phyloP scores from a whole-genome alignment of 2,888 invertebrate species.

The Aricia artaxerxes region DNA sequence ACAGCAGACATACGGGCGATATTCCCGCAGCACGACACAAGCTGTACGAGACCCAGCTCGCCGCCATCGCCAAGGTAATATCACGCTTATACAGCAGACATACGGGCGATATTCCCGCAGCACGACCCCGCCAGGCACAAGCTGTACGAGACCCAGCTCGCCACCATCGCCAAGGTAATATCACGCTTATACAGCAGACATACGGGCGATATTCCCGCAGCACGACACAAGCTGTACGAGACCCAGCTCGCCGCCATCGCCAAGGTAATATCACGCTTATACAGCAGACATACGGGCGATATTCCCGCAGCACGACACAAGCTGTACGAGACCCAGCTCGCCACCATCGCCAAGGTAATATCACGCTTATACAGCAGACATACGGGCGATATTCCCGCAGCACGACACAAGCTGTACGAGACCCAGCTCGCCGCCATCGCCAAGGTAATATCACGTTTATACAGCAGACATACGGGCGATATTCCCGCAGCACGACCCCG shows the following conservation, averaged over 20 bases:
- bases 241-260: too few relatives aligned
- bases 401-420: slow-evolving; percentile 8
- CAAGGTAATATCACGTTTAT: slow-evolving; percentile 50
- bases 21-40: too few relatives aligned
- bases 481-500: too few relatives aligned
- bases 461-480: not conserved
- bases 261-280: too few relatives aligned
- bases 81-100: not conserved
- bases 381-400: too few relatives aligned
- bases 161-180: slow-evolving; percentile 68
- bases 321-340: slow-evolving; percentile 79
- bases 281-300: slow-evolving; percentile 43
- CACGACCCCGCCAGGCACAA: too few relatives aligned
- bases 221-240: too few relatives aligned
- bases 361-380: not conserved
- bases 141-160: slow-evolving; percentile 62
- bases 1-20: slow-evolving; percentile 43
- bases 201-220: too few relatives aligned
- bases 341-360: slow-evolving; percentile 68
- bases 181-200: not conserved
- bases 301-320: too few relatives aligned
- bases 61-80: slow-evolving; percentile 68
- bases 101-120: too few relatives aligned
- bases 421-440: slow-evolving; percentile 76
- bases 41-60: slow-evolving; percentile 79